A percentile compares a stretch with the other conserved stretches of the same genome.
phyloP scores from a whole-genome alignment of 1,140 invertebrate species.

The Zelostemma sp. region DNA sequence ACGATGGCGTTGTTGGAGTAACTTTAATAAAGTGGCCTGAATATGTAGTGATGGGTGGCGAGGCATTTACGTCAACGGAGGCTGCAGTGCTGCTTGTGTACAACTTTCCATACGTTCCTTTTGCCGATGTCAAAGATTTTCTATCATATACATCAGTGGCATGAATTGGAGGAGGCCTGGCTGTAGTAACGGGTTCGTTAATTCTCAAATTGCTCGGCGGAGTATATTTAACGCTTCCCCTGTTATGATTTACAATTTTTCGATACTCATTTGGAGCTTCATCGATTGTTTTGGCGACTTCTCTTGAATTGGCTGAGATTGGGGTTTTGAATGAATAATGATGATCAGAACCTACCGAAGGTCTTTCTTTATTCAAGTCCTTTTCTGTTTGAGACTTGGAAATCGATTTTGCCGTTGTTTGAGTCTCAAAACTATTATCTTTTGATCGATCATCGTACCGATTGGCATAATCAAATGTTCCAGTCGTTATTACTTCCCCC shows the following conservation, averaged over 20 bases:
- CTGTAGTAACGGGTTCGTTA: slow-evolving; percentile 15
- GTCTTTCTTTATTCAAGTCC: slow-evolving; percentile 12
- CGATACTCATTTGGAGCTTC: slow-evolving; percentile 26
- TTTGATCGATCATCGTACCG: too few species aligned
- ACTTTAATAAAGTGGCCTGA: slow-evolving; percentile 32
- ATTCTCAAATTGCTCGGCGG: slow-evolving; percentile 28
- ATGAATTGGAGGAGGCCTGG: slow-evolving; percentile 6
- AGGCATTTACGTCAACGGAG: slow-evolving; percentile 29
- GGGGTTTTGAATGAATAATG: slow-evolving; percentile 19
- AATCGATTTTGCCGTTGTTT: too few species aligned
- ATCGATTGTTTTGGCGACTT: slow-evolving; percentile 5
- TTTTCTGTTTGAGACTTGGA: too few species aligned
- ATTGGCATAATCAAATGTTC: background rate
- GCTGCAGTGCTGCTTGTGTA: slow-evolving; percentile 22
- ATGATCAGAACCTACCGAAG: slow-evolving; percentile 19
- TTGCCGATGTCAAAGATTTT: slow-evolving; percentile 17
- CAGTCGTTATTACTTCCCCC: slow-evolving; percentile 44
- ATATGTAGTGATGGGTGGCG: slow-evolving; percentile 48
- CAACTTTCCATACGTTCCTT: slow-evolving; percentile 6
- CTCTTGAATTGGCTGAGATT: slow-evolving; percentile 15
- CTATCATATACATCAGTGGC: background rate
- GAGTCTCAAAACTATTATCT: too few species aligned
- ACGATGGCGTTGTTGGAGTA: slow-evolving; percentile 39
- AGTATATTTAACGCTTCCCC: slow-evolving; percentile 55
- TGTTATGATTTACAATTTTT: slow-evolving; percentile 47